These are phyloP conservation scores for Suillia variegata DNA, from an alignment of 2,888 invertebrate genomes.

Conservation along the genomic window DNA sequence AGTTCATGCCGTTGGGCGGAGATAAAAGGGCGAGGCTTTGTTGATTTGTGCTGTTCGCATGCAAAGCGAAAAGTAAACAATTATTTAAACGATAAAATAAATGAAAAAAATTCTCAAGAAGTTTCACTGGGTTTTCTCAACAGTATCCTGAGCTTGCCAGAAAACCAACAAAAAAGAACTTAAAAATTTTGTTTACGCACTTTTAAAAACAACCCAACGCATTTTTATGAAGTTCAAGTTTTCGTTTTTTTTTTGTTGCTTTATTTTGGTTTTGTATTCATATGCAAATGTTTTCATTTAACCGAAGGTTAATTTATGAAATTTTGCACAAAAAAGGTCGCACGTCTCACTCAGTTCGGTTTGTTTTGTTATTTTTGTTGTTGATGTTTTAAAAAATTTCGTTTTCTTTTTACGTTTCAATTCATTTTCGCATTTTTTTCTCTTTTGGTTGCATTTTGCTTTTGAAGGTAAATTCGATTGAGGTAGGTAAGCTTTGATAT, in stretches of 20 bases:
- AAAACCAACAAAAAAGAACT: not conserved
- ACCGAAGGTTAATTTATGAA: not conserved
- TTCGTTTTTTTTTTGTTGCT: not conserved
- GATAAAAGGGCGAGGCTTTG: too few species aligned
- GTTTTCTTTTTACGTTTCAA: not conserved
- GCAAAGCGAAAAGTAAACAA: too few species aligned
- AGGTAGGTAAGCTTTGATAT: too few species aligned
- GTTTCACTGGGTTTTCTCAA: not conserved
- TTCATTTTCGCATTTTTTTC: not conserved
- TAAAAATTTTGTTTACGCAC: constrained; percentile 1
- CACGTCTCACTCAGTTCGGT: not conserved
- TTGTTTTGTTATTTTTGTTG: not conserved
- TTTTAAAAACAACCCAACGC: too few species aligned
- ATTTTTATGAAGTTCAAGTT: not conserved
- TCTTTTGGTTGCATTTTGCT: not conserved
- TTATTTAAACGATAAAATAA: too few species aligned
- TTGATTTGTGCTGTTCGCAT: too few species aligned
- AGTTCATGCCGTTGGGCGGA: too few species aligned
- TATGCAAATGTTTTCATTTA: constrained; percentile 2
- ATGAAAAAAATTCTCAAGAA: too few species aligned
- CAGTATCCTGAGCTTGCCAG: not conserved
- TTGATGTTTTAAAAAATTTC: not conserved
- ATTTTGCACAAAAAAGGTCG: constrained; percentile 1
- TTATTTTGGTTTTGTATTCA: not conserved
- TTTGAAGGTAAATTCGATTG: not conserved